phyloP scores from a whole-genome alignment of 2,888 invertebrate genomes.

The Metallyticus violacea region DNA sequence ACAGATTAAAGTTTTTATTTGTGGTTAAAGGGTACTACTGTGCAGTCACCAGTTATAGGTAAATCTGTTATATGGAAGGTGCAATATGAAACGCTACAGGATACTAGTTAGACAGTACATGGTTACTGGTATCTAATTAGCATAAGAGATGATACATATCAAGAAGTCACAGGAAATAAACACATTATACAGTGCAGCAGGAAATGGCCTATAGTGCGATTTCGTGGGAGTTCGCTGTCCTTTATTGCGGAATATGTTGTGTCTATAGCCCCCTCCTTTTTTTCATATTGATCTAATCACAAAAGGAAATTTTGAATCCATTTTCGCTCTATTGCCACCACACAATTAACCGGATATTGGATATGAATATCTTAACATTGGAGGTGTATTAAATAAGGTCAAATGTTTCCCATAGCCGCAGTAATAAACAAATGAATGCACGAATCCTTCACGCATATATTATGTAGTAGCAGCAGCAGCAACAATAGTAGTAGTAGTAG shows the following conservation, averaged over 20 bases:
- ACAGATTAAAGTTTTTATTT: no score
- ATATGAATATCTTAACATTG: neutral
- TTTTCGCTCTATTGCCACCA: neutral
- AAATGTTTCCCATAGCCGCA: neutral
- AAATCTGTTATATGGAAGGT: no score
- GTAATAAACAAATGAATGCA: no score
- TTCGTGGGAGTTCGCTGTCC: neutral
- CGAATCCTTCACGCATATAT: no score
- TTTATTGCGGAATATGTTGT: no score
- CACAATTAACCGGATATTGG: neutral
- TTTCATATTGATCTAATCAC: neutral
- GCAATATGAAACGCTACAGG: no score
- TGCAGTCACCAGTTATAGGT: no score
- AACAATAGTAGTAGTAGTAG: no score
- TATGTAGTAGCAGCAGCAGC: no score
- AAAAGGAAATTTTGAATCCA: neutral
- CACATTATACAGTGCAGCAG: neutral
- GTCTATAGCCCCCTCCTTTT: neutral
- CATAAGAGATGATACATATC: constrained; percentile 31
- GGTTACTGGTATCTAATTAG: neutral
- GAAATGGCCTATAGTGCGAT: neutral
- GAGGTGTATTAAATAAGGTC: neutral
- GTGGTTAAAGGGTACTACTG: no score
- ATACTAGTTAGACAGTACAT: no score
- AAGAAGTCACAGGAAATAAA: constrained; percentile 9